Conservation (phyloP, 2,888 invertebrate genomes). For the Blastobasis adustella region DNA sequence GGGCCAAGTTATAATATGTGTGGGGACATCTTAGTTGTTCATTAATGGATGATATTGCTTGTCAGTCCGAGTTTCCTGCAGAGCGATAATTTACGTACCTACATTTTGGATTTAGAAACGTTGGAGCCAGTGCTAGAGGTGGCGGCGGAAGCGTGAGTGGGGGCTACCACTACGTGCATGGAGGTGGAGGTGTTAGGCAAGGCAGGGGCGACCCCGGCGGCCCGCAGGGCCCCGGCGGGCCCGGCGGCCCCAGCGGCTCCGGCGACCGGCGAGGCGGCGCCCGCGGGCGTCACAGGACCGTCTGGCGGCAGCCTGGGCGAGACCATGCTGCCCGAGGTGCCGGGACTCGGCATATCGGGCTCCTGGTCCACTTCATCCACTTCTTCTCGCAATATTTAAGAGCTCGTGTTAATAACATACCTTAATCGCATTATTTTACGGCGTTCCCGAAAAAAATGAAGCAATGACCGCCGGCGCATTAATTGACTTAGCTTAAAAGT, state of each 20-base stretch:
- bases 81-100: not conserved
- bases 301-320: not conserved
- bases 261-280: slow-evolving; percentile 1
- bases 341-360: slow-evolving; percentile 6
- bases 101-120: not conserved
- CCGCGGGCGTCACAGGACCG: not conserved
- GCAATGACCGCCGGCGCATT: not conserved
- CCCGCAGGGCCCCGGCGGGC: slow-evolving; percentile 4
- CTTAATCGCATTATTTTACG: not conserved
- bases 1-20: too few relatives aligned
- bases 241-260: slow-evolving; percentile 10
- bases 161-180: not conserved
- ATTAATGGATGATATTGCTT: too few relatives aligned
- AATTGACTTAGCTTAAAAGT: slow-evolving; percentile 16
- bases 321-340: not conserved
- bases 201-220: slow-evolving; percentile 6
- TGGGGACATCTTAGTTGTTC: too few relatives aligned
- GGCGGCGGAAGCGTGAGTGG: not conserved
- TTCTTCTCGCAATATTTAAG: slow-evolving; percentile 37
- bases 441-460: slow-evolving; percentile 26
- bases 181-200: not conserved
- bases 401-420: not conserved
- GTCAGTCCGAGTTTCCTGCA: too few relatives aligned
- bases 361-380: slow-evolving; percentile 35
- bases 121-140: slow-evolving; percentile 7